Evolutionary conservation across 1,140 invertebrate genomes (phyloP).

Genomic region (Popillia japonica): DNA sequence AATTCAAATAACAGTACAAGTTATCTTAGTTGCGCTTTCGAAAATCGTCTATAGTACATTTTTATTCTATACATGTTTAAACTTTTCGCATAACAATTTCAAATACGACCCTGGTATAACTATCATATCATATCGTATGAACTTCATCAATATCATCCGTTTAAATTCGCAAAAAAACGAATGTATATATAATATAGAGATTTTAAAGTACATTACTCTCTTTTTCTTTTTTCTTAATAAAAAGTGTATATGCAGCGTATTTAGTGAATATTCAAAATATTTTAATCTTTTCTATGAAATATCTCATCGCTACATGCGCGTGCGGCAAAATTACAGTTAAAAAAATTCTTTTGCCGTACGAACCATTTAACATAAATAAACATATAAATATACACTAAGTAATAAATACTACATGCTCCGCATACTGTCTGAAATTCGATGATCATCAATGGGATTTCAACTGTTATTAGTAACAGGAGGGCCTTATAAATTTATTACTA

Average conservation of each 20-base stretch:
- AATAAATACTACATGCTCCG: conserved; percentile 48
- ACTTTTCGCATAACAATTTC: conserved; percentile 1
- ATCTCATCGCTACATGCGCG: neutral
- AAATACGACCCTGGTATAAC: neutral
- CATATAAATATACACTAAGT: conserved; percentile 42
- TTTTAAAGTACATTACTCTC: conserved; percentile 15
- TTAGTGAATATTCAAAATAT: conserved; percentile 14
- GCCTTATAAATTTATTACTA: too few species aligned
- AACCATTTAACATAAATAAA: conserved; percentile 44
- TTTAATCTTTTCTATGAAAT: neutral
- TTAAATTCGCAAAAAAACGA: conserved; percentile 13
- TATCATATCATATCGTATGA: neutral
- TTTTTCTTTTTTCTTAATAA: conserved; percentile 29
- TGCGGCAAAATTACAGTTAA: conserved; percentile 37
- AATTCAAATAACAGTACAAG: neutral
- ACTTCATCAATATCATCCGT: neutral
- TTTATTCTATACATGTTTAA: conserved; percentile 34
- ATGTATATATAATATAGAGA: conserved; percentile 5
- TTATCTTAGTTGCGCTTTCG: conserved; percentile 10
- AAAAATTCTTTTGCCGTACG: conserved; percentile 45
- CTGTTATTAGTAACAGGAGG: too few species aligned
- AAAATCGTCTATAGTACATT: conserved; percentile 15
- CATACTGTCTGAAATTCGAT: conserved; percentile 34
- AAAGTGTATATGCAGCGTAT: conserved; percentile 14
- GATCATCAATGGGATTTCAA: too few species aligned